Base-by-base conservation (phyloP, 1,140 invertebrate genomes). In the Pogonomyrmex barbatus region DNA sequence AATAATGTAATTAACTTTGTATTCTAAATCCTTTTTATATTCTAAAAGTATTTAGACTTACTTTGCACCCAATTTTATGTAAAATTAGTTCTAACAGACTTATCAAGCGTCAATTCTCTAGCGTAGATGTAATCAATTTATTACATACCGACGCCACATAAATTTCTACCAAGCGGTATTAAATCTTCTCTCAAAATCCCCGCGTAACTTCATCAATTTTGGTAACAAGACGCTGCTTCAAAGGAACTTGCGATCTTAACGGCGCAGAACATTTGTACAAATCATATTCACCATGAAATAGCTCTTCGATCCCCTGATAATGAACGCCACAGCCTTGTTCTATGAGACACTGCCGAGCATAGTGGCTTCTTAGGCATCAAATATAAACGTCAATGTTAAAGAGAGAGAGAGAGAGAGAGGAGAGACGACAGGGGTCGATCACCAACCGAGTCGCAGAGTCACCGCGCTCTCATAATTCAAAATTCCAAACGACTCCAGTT, bases 371-470 rank as follows among this genome's bases (percentile, higher is more conserved):
- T 47, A 73, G 12, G 8, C 5, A 47, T 85, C 30, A 86, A 82
- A 88, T 76, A 81, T 76, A 79, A 88, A 89, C 12, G 87, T 89
- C 76, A 88, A 63, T 47, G n/a, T 4, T 73, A 36, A 24, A 24
- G 24, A 24, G 24, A 24, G 24, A 24, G 24, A 24, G 24, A 24
- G 24, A 24, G 24, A 24, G 24, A 24, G 24, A 24, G 24, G 24
- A 54, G 50, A 87, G 45, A 33, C 65, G 47, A 42, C 17, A 81
- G 36, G 36, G 33, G 42, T 79, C 63, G 87, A 88, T 88, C 88
- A 65, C 50, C 58, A 86, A 76, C 63, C 83, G 71, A 83, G 67
- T 90, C 79, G 88, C 89, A 24, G 65, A 86, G 89, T 90, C 89
- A 90, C 83, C 65, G 9, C 47, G 73, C 33, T n/a, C 8, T 83